phyloP scores from a whole-genome alignment of 2,113 vertebrate species.

The Eulemur rufifrons region DNA sequence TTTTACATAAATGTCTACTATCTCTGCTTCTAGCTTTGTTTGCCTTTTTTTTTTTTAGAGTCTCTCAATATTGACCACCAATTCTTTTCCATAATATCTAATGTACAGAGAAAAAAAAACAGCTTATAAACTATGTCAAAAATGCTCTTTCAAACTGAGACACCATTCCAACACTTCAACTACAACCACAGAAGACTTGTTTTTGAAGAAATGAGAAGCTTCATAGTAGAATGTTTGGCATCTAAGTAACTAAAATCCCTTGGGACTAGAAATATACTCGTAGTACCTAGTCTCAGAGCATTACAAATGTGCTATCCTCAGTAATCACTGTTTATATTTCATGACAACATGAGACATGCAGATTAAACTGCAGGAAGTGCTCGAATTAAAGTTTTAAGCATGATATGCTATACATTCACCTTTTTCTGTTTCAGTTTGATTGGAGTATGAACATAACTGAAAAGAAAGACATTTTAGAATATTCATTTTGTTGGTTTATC shows the following conservation, averaged over 20 bases:
- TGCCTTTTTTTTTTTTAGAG: not conserved
- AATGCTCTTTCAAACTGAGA: not conserved
- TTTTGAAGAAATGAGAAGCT: not conserved
- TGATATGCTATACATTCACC: not conserved
- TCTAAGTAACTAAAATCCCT: not conserved
- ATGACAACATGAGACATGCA: not conserved
- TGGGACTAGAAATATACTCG: not conserved
- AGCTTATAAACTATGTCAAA: not conserved
- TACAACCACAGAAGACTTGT: not conserved
- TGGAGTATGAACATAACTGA: not conserved
- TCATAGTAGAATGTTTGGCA: not conserved
- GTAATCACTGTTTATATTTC: not conserved
- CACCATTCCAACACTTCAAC: not conserved
- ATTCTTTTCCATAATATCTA: not conserved
- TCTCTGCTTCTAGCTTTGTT: not conserved
- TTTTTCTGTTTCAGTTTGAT: not conserved
- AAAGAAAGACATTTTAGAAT: not conserved
- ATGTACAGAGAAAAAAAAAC: not conserved
- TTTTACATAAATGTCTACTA: not conserved
- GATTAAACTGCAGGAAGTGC: not conserved
- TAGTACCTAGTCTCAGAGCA: not conserved
- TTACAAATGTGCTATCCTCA: not conserved
- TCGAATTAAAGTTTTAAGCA: slow-evolving; percentile 27
- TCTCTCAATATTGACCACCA: not conserved
- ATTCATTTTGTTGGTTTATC: not conserved